Base-by-base conservation (phyloP, 2,888 invertebrate species). In the Tetranychus piercei region DNA sequence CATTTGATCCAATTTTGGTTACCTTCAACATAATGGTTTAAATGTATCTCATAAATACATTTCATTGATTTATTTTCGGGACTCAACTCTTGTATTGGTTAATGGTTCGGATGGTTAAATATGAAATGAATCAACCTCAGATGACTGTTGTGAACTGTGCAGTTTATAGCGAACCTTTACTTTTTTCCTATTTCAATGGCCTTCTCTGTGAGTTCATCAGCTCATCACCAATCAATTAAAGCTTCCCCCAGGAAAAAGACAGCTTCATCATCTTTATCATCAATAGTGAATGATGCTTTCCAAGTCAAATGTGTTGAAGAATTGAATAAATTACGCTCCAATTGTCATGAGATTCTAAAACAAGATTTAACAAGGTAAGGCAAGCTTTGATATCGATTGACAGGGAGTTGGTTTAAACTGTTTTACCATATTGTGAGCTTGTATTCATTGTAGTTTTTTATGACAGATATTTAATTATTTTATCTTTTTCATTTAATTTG, bases 241-340 rank as follows among this genome's bases (percentile, higher is more conserved):
- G 15, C 9, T 55, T 55, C 55, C 0, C 9, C 9, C 1, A 55
- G 55, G 15, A 55, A 55, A 55, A 9, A 7, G 55, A 15, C 15
- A 55, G 11, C 55, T 15, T 69, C n/a, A n/a, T n/a, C 69, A 9
- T 69, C 69, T 34, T n/a, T 23, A 22, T 4, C 69, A 20, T 23
- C 20, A 5, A 23, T 23, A 20, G 34, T 34, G 34, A 20, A 20
- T 20, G 69, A 76, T 64, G 77, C 77, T 44, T 78, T 78, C 44
- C 75, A 75, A 15, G 69, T 76, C 44, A 78, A 78, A 74, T 78
- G 77, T 77, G 77, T 76, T 55, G 78, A 78, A 74, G 78, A 77
- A 71, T 73, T 74, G 71, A 76, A 78, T 70, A 78, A 78, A 72
- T 65, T 78, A 23, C 74, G 77, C 55, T 74, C 75, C 11, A 77